A percentile compares a stretch with the other conserved stretches of the same genome.
Conservation (phyloP, 1,140 invertebrate species). For the Drosophila ohnishii region DNA sequence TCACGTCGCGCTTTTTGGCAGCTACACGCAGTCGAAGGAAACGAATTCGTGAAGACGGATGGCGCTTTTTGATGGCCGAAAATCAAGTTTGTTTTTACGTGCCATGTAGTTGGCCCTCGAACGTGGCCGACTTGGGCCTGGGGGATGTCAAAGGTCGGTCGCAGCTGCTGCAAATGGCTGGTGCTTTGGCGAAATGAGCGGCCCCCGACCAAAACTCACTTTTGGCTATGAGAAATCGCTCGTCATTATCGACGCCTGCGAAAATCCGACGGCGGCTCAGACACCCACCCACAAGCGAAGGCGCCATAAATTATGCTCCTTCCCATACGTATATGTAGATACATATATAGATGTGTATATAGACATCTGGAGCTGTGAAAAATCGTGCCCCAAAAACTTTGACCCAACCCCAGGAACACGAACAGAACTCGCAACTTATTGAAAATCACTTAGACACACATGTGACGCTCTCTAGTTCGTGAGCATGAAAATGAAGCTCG, state of each 20-base stretch:
- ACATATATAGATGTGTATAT: constrained; percentile 58
- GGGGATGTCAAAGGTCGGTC: constrained; percentile 79
- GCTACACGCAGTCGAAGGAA: constrained; percentile 59
- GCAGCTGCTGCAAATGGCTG: constrained; percentile 80
- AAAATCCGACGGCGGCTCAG: constrained; percentile 61
- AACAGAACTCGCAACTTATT: constrained; percentile 65
- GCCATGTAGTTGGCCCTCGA: constrained; percentile 48
- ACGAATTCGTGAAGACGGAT: constrained; percentile 72
- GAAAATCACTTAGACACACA: constrained; percentile 81
- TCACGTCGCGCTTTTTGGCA: constrained; percentile 62
- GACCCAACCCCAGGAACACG: constrained; percentile 50
- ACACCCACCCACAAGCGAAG: constrained; percentile 41
- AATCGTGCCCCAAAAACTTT: constrained; percentile 80
- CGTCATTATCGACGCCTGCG: constrained; percentile 79
- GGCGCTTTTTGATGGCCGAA: constrained; percentile 78
- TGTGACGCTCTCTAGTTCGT: constrained; percentile 70
- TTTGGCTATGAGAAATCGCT: constrained; percentile 75
- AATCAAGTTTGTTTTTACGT: constrained; percentile 82
- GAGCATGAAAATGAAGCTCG: constrained; percentile 47
- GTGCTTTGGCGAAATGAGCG: constrained; percentile 75
- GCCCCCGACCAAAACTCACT: constrained; percentile 30
- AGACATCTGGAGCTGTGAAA: constrained; percentile 79
- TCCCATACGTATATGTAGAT: constrained; percentile 32
- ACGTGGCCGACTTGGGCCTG: constrained; percentile 55
- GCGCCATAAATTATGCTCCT: constrained; percentile 75